A percentile compares a stretch with the other conserved stretches of the same genome.
These are phyloP conservation scores for Blastobasis lacticolella DNA, from an alignment of 2,888 invertebrate species.

Conservation along the genomic window DNA sequence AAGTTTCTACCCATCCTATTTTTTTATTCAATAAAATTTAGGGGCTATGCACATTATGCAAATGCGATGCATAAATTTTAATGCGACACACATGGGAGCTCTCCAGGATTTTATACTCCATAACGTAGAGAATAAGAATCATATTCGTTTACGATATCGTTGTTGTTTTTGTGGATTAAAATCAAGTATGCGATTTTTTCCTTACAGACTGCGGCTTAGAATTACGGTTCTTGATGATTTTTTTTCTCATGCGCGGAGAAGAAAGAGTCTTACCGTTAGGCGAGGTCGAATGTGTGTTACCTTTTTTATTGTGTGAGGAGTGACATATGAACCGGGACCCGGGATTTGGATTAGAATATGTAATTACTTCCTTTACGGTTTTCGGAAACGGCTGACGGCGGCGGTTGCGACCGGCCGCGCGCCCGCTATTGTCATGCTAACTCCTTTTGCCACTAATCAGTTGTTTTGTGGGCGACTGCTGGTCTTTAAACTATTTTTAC, in stretches of 20 bases:
- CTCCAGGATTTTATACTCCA: slow-evolving; percentile 27
- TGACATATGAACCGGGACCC: slow-evolving; percentile 69
- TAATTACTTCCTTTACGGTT: slow-evolving; percentile 73
- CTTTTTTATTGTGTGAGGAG: slow-evolving; percentile 58
- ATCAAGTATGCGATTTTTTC: slow-evolving; percentile 65
- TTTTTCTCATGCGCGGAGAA: slow-evolving; percentile 62
- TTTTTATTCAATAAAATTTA: slow-evolving; percentile 74
- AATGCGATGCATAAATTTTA: slow-evolving; percentile 73
- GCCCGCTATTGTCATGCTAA: slow-evolving; percentile 22
- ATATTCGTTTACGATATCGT: slow-evolving; percentile 24
- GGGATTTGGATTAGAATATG: slow-evolving; percentile 69
- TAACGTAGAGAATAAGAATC: slow-evolving; percentile 18
- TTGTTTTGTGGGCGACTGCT: no score
- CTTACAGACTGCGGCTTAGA: slow-evolving; percentile 31
- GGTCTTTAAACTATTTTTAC: no score
- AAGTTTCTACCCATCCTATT: slow-evolving; percentile 75
- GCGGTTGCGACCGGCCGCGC: slow-evolving; percentile 36
- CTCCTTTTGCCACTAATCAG: not conserved
- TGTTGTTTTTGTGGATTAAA: slow-evolving; percentile 48
- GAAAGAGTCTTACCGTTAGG: slow-evolving; percentile 59
- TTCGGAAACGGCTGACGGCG: slow-evolving; percentile 61
- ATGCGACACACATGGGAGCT: slow-evolving; percentile 32
- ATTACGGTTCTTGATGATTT: slow-evolving; percentile 54
- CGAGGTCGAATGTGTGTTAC: slow-evolving; percentile 41
- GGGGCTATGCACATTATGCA: slow-evolving; percentile 75